Evolutionary conservation across 2,888 invertebrate species (phyloP).

Genomic region (Cryptophagus acutangulus): DNA sequence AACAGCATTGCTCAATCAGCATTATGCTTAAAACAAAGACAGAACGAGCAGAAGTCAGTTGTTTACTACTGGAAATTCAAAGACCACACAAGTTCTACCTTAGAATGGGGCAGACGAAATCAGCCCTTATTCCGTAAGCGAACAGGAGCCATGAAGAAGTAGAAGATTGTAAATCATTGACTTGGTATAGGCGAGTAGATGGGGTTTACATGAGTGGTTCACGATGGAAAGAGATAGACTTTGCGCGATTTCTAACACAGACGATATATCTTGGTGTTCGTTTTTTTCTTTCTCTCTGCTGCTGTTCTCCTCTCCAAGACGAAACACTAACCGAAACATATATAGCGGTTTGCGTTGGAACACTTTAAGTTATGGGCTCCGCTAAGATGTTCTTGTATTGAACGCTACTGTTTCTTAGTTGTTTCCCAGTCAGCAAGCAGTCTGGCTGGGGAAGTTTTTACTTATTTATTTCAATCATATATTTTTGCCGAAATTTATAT

Average conservation of each 20-base stretch:
- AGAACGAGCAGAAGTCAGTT: background rate
- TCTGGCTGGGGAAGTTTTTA: no score
- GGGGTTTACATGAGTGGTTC: slow-evolving; percentile 6
- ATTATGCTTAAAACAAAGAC: slow-evolving; percentile 5
- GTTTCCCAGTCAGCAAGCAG: no score
- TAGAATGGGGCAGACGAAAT: slow-evolving; percentile 23
- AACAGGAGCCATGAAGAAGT: slow-evolving; percentile 24
- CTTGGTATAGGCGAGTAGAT: slow-evolving; percentile 20
- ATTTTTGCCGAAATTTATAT: no score
- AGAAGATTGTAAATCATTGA: slow-evolving; percentile 26
- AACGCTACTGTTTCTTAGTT: background rate
- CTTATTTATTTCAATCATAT: no score
- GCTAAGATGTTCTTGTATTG: slow-evolving; percentile 29
- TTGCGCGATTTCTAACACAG: slow-evolving; percentile 38
- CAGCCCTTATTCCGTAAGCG: slow-evolving; percentile 19
- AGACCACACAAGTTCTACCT: slow-evolving; percentile 4
- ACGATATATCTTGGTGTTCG: slow-evolving; percentile 42
- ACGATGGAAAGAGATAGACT: slow-evolving; percentile 17
- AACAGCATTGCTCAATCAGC: slow-evolving; percentile 3
- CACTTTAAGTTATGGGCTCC: slow-evolving; percentile 42
- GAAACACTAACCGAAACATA: slow-evolving; percentile 47
- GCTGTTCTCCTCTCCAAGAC: slow-evolving; percentile 24
- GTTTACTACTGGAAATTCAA: background rate
- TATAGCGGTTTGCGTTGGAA: slow-evolving; percentile 46
- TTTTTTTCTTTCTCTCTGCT: slow-evolving; percentile 33